These are phyloP conservation scores for Heterotis niloticus DNA, from an alignment of 2,113 vertebrate genomes.

Conservation along the genomic window DNA sequence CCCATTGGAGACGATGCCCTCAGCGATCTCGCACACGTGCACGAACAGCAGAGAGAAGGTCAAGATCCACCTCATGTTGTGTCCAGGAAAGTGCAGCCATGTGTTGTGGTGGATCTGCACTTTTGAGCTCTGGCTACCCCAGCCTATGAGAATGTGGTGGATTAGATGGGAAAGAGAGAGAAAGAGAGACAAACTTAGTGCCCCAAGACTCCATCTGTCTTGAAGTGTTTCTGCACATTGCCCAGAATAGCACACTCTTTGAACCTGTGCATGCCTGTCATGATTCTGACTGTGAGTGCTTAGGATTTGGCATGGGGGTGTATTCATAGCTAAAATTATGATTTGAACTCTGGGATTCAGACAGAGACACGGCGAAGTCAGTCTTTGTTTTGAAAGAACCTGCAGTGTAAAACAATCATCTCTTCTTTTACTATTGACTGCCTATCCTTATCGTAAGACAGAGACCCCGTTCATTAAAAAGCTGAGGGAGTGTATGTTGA, in stretches of 20 bases:
- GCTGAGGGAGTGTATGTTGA: not conserved
- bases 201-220: too few species aligned
- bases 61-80: conserved; percentile 93
- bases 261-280: too few species aligned
- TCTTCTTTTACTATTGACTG: not conserved
- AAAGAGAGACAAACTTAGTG: too few species aligned
- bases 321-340: too few species aligned
- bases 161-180: not conserved
- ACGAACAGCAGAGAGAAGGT: conserved; percentile 91
- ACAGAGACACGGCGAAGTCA: too few species aligned
- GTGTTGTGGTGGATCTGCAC: conserved; percentile 98
- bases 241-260: too few species aligned
- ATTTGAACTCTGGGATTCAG: too few species aligned
- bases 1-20: conserved; percentile 89
- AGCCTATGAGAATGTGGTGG: conserved; percentile 63
- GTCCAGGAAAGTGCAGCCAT: conserved; percentile 96
- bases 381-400: not conserved
- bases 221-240: too few species aligned
- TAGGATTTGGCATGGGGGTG: too few species aligned
- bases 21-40: conserved; percentile 94
- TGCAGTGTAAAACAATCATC: not conserved
- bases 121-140: conserved; percentile 97
- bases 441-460: not conserved
- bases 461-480: not conserved
- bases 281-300: too few species aligned